These are phyloP conservation scores for Venustaconcha ellipsiformis DNA, from an alignment of 1,140 invertebrate species.

Conservation along the genomic window DNA sequence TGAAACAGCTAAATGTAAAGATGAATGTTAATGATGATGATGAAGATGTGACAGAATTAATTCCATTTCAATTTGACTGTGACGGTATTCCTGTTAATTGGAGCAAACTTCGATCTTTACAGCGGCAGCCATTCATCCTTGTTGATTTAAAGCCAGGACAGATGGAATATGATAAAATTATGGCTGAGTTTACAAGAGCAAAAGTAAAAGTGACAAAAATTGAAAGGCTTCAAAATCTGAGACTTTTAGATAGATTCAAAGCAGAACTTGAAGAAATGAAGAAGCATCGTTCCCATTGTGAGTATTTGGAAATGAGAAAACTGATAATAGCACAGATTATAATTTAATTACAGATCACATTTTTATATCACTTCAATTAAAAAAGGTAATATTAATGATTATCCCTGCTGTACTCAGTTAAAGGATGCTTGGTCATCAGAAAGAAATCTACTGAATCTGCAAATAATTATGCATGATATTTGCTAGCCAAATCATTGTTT, in stretches of 20 bases:
- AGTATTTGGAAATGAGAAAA: not conserved
- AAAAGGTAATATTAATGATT: too few relatives aligned
- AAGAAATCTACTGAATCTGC: too few relatives aligned
- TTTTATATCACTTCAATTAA: too few relatives aligned
- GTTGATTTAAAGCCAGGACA: slow-evolving; percentile 27
- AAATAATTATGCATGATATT: too few relatives aligned
- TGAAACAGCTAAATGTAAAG: not conserved
- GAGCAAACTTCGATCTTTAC: slow-evolving; percentile 2
- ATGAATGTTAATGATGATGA: not conserved
- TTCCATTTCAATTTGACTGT: slow-evolving; percentile 22
- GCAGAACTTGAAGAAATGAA: slow-evolving; percentile 43
- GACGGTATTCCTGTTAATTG: slow-evolving; percentile 40
- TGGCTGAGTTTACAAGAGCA: slow-evolving; percentile 44
- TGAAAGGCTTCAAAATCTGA: slow-evolving; percentile 44
- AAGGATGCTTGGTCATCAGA: too few relatives aligned
- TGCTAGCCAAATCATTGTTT: too few relatives aligned
- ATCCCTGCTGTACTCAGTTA: too few relatives aligned
- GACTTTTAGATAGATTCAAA: slow-evolving; percentile 47
- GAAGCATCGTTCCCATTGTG: slow-evolving; percentile 12
- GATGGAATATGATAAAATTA: slow-evolving; percentile 45
- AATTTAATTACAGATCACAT: too few relatives aligned
- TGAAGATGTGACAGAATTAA: slow-evolving; percentile 6
- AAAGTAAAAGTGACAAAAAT: slow-evolving; percentile 45
- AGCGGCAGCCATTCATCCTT: slow-evolving; percentile 4
- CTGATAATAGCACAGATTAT: too few relatives aligned